These are phyloP conservation scores for Sebastiscus tertius DNA, from an alignment of 2,797 vertebrate genomes.

Conservation along the genomic window DNA sequence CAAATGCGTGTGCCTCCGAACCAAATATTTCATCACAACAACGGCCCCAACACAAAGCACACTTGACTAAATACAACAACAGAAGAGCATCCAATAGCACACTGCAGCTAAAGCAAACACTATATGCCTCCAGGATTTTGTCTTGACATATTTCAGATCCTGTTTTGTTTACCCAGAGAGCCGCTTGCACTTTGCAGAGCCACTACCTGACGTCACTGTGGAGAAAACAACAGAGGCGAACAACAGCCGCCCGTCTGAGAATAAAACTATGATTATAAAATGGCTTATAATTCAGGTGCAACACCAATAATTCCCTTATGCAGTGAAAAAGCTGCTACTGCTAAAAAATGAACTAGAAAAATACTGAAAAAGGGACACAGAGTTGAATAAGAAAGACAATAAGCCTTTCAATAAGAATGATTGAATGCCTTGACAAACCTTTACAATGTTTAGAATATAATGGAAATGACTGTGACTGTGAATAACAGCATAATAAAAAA, in stretches of 20 bases:
- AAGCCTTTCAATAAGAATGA: background rate
- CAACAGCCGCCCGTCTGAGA: constrained; percentile 24
- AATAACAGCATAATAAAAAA: constrained; percentile 15
- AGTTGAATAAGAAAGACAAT: background rate
- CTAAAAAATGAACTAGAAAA: background rate
- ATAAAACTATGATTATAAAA: constrained; percentile 5
- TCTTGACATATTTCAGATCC: constrained; percentile 36
- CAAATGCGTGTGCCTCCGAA: background rate
- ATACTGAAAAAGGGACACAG: background rate
- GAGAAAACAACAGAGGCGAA: constrained; percentile 13
- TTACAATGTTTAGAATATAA: background rate
- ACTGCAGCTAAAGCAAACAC: constrained; percentile 27
- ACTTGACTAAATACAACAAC: constrained; percentile 20
- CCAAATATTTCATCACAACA: constrained; percentile 9
- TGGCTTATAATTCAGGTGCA: background rate
- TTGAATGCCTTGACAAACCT: background rate
- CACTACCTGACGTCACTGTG: constrained; percentile 30
- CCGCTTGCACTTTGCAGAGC: constrained; percentile 15
- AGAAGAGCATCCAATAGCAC: background rate
- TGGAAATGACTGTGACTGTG: background rate
- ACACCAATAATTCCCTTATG: background rate
- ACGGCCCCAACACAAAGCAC: background rate
- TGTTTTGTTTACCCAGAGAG: constrained; percentile 31
- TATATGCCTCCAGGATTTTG: constrained; percentile 4
- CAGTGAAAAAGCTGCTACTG: background rate